Conservation (phyloP, 2,888 invertebrate species). For the Pterostichus niger region DNA sequence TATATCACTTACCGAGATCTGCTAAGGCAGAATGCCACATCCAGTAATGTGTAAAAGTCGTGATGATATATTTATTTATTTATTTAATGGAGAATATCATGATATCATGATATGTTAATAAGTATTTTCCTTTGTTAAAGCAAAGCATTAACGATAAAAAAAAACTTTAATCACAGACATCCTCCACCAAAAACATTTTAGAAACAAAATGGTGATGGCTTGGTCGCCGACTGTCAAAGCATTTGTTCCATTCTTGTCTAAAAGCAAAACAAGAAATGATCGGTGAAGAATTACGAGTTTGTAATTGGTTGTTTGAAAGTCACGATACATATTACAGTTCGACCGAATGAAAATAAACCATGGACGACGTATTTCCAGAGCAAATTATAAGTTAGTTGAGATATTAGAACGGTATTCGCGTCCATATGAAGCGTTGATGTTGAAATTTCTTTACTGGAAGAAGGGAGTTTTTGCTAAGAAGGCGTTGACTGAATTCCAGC, state of each 20-base stretch:
- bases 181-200: conserved; percentile 14
- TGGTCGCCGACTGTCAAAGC: conserved; percentile 17
- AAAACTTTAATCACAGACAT: conserved; percentile 27
- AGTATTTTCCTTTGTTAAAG: no score
- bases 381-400: conserved; percentile 41
- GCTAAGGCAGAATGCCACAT: no score
- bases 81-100: no score
- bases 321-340: conserved; percentile 51
- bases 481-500: conserved; percentile 26
- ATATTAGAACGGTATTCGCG: conserved; percentile 38
- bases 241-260: conserved; percentile 20
- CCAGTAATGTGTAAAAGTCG: no score
- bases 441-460: background rate
- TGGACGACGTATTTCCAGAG: conserved; percentile 18
- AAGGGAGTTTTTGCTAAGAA: conserved; percentile 15
- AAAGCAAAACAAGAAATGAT: conserved; percentile 28
- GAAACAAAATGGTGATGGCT: background rate
- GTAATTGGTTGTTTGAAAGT: conserved; percentile 45
- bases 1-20: no score
- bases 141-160: no score
- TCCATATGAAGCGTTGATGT: conserved; percentile 16
- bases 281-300: conserved; percentile 34
- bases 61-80: no score
- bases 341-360: conserved; percentile 41
- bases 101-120: no score